phyloP scores from a whole-genome alignment of 2,888 invertebrate genomes.

The Caenorhabditis becei region DNA sequence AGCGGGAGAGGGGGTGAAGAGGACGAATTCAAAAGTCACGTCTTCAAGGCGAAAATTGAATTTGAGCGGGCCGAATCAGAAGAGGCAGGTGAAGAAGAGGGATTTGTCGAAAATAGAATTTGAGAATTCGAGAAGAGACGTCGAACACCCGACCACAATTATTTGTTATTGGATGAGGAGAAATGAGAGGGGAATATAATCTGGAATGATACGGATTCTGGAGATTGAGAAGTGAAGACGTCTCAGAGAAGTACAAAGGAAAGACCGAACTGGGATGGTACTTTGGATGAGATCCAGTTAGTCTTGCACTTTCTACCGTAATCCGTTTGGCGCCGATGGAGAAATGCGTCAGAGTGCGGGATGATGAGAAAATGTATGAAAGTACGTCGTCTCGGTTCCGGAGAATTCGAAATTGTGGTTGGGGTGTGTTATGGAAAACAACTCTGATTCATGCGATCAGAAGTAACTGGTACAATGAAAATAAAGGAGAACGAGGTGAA shows the following conservation, averaged over 20 bases:
- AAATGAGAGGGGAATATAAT: neutral
- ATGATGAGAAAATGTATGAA: neutral
- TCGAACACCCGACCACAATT: constrained; percentile 28
- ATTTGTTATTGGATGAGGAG: neutral
- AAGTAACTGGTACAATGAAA: neutral
- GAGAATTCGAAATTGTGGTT: neutral
- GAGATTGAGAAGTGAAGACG: neutral
- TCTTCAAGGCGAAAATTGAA: constrained; percentile 55
- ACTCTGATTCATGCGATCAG: neutral
- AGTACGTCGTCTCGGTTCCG: neutral
- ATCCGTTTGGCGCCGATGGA: too few relatives aligned
- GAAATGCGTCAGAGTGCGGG: constrained; percentile 5
- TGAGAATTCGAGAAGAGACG: constrained; percentile 4
- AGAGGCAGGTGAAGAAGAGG: constrained; percentile 38
- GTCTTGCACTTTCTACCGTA: too few relatives aligned
- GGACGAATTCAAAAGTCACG: constrained; percentile 38
- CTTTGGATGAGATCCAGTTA: too few relatives aligned
- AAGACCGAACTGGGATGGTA: too few relatives aligned
- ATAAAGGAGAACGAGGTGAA: neutral
- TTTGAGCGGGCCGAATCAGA: constrained; percentile 36
- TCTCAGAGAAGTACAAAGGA: neutral
- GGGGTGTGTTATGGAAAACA: neutral
- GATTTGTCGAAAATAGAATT: constrained; percentile 47
- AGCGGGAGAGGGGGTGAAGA: constrained; percentile 1
- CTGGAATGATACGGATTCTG: neutral